Evolutionary conservation across 2,113 vertebrate species (phyloP).

Genomic region (Dinomys branickii): DNA sequence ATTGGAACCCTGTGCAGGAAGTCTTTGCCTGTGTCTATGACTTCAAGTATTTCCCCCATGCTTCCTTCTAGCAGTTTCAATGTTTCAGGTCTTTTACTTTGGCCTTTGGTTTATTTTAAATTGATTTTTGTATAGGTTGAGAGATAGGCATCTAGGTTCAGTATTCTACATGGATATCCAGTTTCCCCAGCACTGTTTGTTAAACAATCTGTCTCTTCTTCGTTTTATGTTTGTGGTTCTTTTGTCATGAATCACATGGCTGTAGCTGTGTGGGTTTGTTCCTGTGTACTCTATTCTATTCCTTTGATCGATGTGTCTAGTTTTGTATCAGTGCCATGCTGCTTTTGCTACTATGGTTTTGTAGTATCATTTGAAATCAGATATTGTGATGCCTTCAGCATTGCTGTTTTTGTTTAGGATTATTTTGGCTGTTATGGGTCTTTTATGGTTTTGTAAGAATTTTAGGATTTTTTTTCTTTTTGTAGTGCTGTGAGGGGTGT

Average conservation of each 20-base stretch:
- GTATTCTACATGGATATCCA: not conserved
- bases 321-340: not conserved
- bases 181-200: not conserved
- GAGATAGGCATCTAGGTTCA: not conserved
- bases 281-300: not conserved
- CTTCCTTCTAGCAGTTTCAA: not conserved
- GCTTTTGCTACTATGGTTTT: not conserved
- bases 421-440: not conserved
- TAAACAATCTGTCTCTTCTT: not conserved
- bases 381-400: not conserved
- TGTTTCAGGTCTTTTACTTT: not conserved
- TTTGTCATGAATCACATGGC: not conserved
- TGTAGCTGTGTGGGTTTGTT: not conserved
- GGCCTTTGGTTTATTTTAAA: not conserved
- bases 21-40: not conserved
- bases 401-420: not conserved
- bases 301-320: not conserved
- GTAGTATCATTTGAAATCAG: not conserved
- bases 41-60: not conserved
- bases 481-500: not conserved
- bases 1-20: not conserved
- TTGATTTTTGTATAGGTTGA: not conserved
- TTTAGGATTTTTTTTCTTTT: not conserved
- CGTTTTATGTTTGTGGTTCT: not conserved
- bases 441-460: not conserved